These are phyloP conservation scores for Anguilla anguilla DNA, from an alignment of 2,797 vertebrate genomes.

Conservation along the genomic window DNA sequence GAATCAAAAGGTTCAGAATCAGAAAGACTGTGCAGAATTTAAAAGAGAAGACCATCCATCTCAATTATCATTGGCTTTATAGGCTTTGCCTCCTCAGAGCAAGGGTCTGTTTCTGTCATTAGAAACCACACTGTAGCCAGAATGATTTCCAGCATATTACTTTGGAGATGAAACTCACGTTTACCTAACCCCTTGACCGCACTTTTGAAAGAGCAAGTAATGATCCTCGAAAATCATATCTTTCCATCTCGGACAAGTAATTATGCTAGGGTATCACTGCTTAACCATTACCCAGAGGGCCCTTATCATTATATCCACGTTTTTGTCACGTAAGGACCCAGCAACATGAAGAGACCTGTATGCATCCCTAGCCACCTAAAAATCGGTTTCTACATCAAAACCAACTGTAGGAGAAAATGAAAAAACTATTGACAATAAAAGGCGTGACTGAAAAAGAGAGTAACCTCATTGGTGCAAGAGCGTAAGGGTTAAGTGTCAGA, in stretches of 20 bases:
- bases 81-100: slow-evolving; percentile 29
- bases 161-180: slow-evolving; percentile 41
- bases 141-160: slow-evolving; percentile 27
- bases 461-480: neutral
- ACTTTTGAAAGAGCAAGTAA: slow-evolving; percentile 39
- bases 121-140: slow-evolving; percentile 43
- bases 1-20: neutral
- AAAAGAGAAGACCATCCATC: neutral
- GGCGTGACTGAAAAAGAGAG: neutral
- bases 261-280: neutral
- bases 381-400: neutral
- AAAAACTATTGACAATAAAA: neutral
- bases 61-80: slow-evolving; percentile 34
- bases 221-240: slow-evolving; percentile 31
- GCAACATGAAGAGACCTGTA: neutral
- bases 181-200: slow-evolving; percentile 51
- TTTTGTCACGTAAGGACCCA: neutral
- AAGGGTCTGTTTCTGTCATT: slow-evolving; percentile 56
- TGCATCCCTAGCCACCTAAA: neutral
- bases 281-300: neutral
- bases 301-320: neutral
- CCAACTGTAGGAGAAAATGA: neutral
- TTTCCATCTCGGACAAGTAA: slow-evolving; percentile 27
- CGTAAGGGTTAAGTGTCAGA: slow-evolving; percentile 26
- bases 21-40: neutral